Evolutionary conservation across 2,113 vertebrate genomes (phyloP).

Genomic region (Phyllopteryx taeniolatus): DNA sequence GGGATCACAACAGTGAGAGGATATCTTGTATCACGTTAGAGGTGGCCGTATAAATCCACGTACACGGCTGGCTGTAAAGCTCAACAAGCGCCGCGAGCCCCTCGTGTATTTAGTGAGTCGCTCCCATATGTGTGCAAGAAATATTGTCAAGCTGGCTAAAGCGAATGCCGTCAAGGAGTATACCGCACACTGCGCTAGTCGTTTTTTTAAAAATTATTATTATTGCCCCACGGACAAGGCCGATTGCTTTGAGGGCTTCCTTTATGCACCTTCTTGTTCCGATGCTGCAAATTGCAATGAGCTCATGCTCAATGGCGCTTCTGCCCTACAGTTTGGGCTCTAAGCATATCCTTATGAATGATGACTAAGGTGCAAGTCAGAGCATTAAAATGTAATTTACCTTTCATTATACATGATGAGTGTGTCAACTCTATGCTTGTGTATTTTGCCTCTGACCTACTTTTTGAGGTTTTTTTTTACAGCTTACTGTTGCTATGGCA

Average conservation of each 20-base stretch:
- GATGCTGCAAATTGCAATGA: conserved; percentile 27
- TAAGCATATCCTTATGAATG: not conserved
- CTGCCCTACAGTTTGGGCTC: conserved; percentile 4
- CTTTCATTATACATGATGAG: not conserved
- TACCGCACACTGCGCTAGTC: conserved; percentile 39
- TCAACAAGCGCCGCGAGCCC: conserved; percentile 41
- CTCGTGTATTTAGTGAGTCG: conserved; percentile 55
- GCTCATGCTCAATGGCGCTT: conserved; percentile 27
- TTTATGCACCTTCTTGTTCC: conserved; percentile 20
- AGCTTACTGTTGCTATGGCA: conserved; percentile 44
- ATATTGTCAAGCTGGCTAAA: conserved; percentile 43
- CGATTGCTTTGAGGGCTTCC: conserved; percentile 24
- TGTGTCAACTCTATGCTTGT: conserved; percentile 7
- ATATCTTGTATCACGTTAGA: conserved; percentile 38
- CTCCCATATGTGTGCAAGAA: conserved; percentile 49
- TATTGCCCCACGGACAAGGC: conserved; percentile 28
- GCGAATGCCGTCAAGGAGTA: conserved; percentile 48
- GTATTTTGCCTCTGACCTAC: conserved; percentile 31
- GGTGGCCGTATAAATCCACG: conserved; percentile 34
- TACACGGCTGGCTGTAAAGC: conserved; percentile 29
- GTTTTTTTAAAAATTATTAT: no score
- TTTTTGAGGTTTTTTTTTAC: conserved; percentile 32
- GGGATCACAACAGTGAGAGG: conserved; percentile 18
- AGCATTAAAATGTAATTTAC: conserved; percentile 11
- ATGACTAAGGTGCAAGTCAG: conserved; percentile 1